These are phyloP conservation scores for Corythaixoides concolor DNA, from an alignment of 2,113 vertebrate genomes.

Conservation along the genomic window DNA sequence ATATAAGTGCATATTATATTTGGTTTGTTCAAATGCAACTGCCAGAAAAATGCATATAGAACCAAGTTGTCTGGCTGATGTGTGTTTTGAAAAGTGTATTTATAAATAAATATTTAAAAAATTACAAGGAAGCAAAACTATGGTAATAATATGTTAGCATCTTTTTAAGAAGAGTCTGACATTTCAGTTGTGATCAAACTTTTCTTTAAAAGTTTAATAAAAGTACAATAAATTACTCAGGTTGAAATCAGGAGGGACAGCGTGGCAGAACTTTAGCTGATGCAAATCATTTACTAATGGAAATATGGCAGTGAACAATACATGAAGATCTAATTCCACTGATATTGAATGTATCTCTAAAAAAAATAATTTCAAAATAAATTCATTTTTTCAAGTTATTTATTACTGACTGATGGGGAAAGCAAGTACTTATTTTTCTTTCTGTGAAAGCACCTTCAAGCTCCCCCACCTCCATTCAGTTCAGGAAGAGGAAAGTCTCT, in stretches of 20 bases:
- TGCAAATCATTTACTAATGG: neutral
- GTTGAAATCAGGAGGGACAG: neutral
- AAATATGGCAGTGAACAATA: neutral
- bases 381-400: neutral
- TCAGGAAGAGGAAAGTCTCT: neutral
- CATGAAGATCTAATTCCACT: neutral
- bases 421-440: neutral
- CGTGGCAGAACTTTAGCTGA: neutral
- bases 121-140: neutral
- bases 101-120: neutral
- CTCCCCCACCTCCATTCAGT: neutral
- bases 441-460: neutral
- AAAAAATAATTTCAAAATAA: neutral
- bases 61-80: neutral
- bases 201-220: neutral
- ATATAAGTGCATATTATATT: neutral
- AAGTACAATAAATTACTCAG: neutral
- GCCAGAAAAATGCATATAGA: neutral
- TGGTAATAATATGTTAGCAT: neutral
- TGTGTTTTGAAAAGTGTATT: neutral
- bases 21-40: neutral
- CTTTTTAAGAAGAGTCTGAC: neutral
- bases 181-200: neutral
- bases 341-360: neutral
- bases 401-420: neutral